phyloP scores from a whole-genome alignment of 1,140 invertebrate species.

The Philotrypesis tridentata region DNA sequence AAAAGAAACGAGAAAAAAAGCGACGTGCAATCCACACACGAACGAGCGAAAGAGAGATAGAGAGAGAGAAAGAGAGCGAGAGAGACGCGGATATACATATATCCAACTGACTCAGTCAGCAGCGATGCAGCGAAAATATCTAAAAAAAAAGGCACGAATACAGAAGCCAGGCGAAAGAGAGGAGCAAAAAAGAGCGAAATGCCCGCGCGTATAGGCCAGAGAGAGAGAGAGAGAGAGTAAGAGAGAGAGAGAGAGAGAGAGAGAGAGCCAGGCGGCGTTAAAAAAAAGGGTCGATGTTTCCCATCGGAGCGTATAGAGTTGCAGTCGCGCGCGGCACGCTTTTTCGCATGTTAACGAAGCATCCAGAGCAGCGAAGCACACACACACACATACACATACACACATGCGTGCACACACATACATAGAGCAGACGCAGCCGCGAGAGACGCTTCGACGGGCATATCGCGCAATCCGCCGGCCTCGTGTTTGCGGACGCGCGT shows the following conservation, averaged over 20 bases:
- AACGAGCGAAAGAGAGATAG: not conserved
- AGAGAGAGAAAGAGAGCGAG: not conserved
- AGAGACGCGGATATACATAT: not conserved
- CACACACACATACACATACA: not conserved
- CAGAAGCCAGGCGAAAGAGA: not conserved
- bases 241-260: not conserved
- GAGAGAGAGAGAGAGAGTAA: slow-evolving; percentile 11
- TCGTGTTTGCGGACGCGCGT: slow-evolving; percentile 60
- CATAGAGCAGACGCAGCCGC: no score
- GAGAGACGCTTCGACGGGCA: not conserved
- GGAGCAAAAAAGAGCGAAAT: slow-evolving; percentile 24
- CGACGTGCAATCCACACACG: not conserved
- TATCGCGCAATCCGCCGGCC: not conserved
- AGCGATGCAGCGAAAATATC: not conserved
- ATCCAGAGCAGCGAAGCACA: not conserved
- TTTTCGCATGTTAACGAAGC: slow-evolving; percentile 18
- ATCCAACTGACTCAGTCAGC: not conserved
- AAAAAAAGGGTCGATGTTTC: not conserved
- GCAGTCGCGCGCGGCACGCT: not conserved
- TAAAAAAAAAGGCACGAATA: not conserved
- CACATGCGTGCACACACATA: not conserved
- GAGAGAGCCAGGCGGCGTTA: not conserved
- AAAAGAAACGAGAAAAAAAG: not conserved
- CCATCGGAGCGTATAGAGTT: not conserved
- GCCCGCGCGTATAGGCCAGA: no score